These are phyloP conservation scores for Crossocerus cetratus DNA, from an alignment of 2,888 invertebrate genomes.

Conservation along the genomic window DNA sequence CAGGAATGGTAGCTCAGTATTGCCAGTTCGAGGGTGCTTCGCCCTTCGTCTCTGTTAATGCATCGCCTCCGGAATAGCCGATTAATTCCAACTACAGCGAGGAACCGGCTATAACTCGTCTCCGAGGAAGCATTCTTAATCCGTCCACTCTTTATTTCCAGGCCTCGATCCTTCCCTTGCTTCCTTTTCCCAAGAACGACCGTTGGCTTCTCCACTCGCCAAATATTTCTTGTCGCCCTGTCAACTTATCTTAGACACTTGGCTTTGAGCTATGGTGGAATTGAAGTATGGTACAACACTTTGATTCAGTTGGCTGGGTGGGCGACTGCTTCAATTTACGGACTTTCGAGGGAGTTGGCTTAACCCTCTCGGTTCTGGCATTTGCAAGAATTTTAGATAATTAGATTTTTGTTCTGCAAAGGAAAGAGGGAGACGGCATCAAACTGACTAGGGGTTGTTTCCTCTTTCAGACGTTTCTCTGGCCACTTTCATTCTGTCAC, in stretches of 20 bases:
- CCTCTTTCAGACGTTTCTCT: too few relatives aligned
- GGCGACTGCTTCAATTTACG: too few relatives aligned
- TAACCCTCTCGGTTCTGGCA: too few relatives aligned
- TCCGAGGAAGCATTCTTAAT: conserved; percentile 76
- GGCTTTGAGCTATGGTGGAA: neutral
- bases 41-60: conserved; percentile 70
- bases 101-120: conserved; percentile 76
- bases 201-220: neutral
- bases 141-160: conserved; percentile 74
- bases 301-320: too few relatives aligned
- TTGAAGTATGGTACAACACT: too few relatives aligned
- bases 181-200: conserved; percentile 36
- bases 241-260: too few relatives aligned
- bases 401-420: too few relatives aligned
- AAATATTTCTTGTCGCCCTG: neutral
- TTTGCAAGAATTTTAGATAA: too few relatives aligned
- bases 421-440: too few relatives aligned
- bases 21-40: conserved; percentile 8
- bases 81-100: conserved; percentile 76
- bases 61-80: conserved; percentile 75
- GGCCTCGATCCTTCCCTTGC: conserved; percentile 51
- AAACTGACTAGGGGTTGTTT: too few relatives aligned
- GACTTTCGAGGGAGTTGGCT: too few relatives aligned
- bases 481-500: too few relatives aligned
- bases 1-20: conserved; percentile 60